Evolutionary conservation across 2,888 invertebrate species (phyloP), one percentile per base, ranked within the genome.

Genomic region (Panzeria rudis): DNA sequence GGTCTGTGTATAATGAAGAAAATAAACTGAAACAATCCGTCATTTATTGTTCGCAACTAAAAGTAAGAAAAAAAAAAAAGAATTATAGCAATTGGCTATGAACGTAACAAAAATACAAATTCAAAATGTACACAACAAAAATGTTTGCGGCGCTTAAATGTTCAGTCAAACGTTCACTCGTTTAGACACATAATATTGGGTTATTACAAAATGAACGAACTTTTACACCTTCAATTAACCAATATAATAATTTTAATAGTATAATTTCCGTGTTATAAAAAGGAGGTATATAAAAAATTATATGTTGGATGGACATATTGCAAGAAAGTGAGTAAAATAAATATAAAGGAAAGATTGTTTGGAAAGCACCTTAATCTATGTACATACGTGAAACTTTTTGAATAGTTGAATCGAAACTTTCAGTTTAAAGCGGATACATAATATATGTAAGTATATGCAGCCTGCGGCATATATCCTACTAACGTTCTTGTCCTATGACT

Each of bases 171-270:
- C 52, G 17, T 17, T 32, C 35, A 47, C 11, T 15, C n/a, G 35
- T 80, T 73, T 32, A 52, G 44, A 32, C 50, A 59, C 8, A 32
- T 59, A 66, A 66, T 66, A 68, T 29, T 41, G 32, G 66, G 52
- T 68, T 59, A 78, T 68, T 72, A 72, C 59, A 54, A 59, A 54
- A 73, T 66, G 73, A 73, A 78, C 73, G 78, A 78, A 73, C 83
- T 73, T 73, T 78, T 54, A 69, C 72, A 73, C 78, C 73, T 83
- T 61, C 73, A 73, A 73, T 78, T 78, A 41, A 15, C 3, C 13
- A 41, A 15, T 13, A 41, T 3, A 41, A 41, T 15, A 41, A 15
- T 15, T 41, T 41, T 4, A 41, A 41, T 15, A 15, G 41, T 41
- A 15, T 41, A 11, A 41, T 41, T 13, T 15, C 13, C 41, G 41